phyloP scores from a whole-genome alignment of 2,888 invertebrate genomes.

The Microplitis deprimator region DNA sequence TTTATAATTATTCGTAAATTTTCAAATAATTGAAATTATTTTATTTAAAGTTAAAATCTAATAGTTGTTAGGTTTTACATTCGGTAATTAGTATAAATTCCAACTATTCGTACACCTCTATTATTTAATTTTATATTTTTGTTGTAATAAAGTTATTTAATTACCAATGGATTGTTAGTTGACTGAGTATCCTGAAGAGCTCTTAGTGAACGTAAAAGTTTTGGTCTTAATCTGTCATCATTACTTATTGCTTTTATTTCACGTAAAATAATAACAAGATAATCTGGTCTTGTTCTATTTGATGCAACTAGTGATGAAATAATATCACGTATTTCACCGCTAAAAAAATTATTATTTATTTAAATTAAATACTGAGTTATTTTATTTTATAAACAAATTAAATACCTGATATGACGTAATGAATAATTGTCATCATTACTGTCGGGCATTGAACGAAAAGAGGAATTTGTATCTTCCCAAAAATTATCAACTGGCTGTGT shows the following conservation, averaged over 20 bases:
- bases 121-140: too few relatives aligned
- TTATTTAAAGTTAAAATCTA: too few relatives aligned
- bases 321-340: constrained; percentile 60
- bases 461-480: constrained; percentile 61
- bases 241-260: constrained; percentile 63
- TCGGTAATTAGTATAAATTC: too few relatives aligned
- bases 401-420: constrained; percentile 57
- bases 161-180: constrained; percentile 58
- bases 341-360: constrained; percentile 34
- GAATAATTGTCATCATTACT: constrained; percentile 55
- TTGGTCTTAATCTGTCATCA: constrained; percentile 60
- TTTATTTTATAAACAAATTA: neutral
- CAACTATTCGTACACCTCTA: too few relatives aligned
- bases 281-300: constrained; percentile 59
- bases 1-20: too few relatives aligned
- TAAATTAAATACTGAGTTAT: neutral
- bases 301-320: constrained; percentile 58
- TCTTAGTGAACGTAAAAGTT: constrained; percentile 58
- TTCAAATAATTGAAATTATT: too few relatives aligned
- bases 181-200: constrained; percentile 58
- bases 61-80: neutral
- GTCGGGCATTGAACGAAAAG: constrained; percentile 54
- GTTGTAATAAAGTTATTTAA: constrained; percentile 16
- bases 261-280: constrained; percentile 59
- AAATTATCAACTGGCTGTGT: constrained; percentile 62